These are phyloP conservation scores for Noctua janthe DNA, from an alignment of 2,888 invertebrate genomes.

Conservation along the genomic window DNA sequence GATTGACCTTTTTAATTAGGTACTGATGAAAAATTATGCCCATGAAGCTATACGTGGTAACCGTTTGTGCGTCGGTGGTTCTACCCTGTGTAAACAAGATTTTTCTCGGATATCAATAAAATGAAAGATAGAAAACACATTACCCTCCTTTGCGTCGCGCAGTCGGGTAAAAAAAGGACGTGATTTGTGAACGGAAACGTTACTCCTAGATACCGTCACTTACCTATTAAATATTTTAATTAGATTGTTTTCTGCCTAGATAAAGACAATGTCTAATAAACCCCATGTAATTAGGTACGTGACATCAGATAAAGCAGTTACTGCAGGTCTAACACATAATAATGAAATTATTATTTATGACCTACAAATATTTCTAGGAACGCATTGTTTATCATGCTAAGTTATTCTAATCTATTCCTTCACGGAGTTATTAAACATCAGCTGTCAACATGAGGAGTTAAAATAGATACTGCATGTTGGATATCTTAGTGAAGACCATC, in stretches of 20 bases:
- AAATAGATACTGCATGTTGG: slow-evolving; percentile 32
- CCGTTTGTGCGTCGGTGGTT: no score
- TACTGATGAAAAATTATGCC: no score
- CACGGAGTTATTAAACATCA: slow-evolving; percentile 55
- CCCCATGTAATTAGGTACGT: slow-evolving; percentile 19
- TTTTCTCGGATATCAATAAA: no score
- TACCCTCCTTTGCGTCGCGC: no score
- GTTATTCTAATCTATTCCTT: slow-evolving; percentile 59
- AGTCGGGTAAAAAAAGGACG: no score
- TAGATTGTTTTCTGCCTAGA: neutral
- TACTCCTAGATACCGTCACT: no score
- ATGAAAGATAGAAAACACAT: no score
- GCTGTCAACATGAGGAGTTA: slow-evolving; percentile 44
- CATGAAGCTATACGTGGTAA: no score
- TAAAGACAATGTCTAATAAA: neutral
- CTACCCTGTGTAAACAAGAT: no score
- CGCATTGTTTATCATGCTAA: slow-evolving; percentile 46
- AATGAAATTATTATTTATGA: slow-evolving; percentile 59
- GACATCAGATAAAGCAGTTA: slow-evolving; percentile 46
- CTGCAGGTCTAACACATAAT: slow-evolving; percentile 34
- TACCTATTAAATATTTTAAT: neutral
- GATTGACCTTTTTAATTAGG: no score
- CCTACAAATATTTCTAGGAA: slow-evolving; percentile 63
- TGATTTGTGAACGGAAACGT: no score
- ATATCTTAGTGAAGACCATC: slow-evolving; percentile 21